These are phyloP conservation scores for Drosophila pectinifera DNA, from an alignment of 1,140 invertebrate species.

Conservation along the genomic window DNA sequence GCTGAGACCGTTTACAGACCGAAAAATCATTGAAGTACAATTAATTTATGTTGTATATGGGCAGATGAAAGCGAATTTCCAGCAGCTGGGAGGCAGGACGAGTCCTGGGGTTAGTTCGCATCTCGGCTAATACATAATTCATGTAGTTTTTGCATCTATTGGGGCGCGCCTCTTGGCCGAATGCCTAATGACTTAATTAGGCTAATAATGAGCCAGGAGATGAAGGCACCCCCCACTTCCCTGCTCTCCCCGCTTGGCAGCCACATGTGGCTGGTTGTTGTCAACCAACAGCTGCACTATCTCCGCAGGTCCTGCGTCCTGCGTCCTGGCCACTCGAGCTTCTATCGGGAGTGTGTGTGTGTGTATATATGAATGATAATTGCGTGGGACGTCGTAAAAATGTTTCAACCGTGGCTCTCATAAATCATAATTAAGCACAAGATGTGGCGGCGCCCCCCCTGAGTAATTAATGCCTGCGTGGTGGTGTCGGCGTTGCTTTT, in stretches of 20 bases:
- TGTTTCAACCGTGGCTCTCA: constrained; percentile 69
- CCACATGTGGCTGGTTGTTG: constrained; percentile 23
- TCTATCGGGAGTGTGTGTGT: constrained; percentile 6
- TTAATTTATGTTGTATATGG: constrained; percentile 58
- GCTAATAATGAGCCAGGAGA: constrained; percentile 57
- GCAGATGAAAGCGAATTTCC: constrained; percentile 12
- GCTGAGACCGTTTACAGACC: not conserved
- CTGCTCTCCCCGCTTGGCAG: not conserved
- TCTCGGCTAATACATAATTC: constrained; percentile 72
- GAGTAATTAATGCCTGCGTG: constrained; percentile 70
- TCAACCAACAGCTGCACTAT: constrained; percentile 63
- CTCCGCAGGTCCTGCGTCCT: not conserved
- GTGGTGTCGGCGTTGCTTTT: constrained; percentile 33
- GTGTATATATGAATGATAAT: constrained; percentile 41
- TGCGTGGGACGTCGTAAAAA: constrained; percentile 70
- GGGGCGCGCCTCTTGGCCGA: constrained; percentile 46
- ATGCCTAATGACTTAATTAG: constrained; percentile 80
- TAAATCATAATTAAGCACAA: constrained; percentile 80
- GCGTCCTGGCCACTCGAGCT: constrained; percentile 28
- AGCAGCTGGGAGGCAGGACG: too few relatives aligned
- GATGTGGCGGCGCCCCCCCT: constrained; percentile 32
- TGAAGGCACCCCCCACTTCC: too few relatives aligned
- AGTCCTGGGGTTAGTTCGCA: constrained; percentile 16
- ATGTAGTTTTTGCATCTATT: constrained; percentile 74
- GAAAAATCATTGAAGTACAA: constrained; percentile 75